Evolutionary conservation across 2,797 vertebrate species (phyloP).

Genomic region (Malurus leucopterus): DNA sequence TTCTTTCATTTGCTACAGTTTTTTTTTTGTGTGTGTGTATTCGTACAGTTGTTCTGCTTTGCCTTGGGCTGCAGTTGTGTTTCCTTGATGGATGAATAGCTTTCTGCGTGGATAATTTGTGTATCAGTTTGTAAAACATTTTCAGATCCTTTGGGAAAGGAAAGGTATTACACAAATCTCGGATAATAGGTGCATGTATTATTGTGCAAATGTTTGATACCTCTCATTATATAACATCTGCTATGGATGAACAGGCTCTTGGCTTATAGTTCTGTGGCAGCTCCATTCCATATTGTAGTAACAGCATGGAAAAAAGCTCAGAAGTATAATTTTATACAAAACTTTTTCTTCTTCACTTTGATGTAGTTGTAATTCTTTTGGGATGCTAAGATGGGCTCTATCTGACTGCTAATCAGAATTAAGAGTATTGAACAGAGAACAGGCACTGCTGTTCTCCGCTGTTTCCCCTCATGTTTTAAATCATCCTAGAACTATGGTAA

Average conservation of each 20-base stretch:
- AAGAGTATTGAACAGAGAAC: not conserved
- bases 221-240: not conserved
- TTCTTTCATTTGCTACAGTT: not conserved
- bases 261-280: not conserved
- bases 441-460: not conserved
- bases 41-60: constrained; percentile 9
- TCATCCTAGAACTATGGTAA: not conserved
- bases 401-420: not conserved
- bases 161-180: not conserved
- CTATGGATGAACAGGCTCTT: not conserved
- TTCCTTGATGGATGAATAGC: constrained; percentile 25
- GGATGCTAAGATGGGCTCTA: not conserved
- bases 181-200: not conserved
- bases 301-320: not conserved
- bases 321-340: not conserved
- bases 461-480: not conserved
- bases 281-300: not conserved
- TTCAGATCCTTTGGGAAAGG: constrained; percentile 7
- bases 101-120: constrained; percentile 31
- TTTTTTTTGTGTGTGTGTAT: not conserved
- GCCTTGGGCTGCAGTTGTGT: constrained; percentile 27
- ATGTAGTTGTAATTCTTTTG: not conserved
- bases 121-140: constrained; percentile 47
- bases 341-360: not conserved
- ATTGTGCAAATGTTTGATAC: not conserved